A percentile compares a stretch with the other conserved stretches of the same genome.
Conservation (phyloP, 2,888 invertebrate species). For the Scaeva pyrastri region DNA sequence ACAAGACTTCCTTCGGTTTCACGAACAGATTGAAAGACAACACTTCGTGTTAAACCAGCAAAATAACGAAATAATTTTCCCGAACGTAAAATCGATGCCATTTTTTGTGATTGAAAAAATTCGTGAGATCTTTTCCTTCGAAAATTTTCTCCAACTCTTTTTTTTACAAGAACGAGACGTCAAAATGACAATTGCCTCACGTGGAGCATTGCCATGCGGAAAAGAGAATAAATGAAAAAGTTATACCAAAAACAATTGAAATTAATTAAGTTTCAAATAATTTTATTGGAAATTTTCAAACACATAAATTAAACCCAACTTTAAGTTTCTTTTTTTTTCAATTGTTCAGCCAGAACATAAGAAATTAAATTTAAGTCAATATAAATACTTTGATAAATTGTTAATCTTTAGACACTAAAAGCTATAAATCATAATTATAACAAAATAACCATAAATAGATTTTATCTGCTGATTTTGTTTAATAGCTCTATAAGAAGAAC, state of each 20-base stretch:
- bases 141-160: constrained; percentile 43
- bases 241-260: constrained; percentile 2
- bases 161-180: constrained; percentile 2
- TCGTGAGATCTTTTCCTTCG: constrained; percentile 8
- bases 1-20: constrained; percentile 87
- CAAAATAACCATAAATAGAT: too few relatives aligned
- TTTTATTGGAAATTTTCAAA: too few relatives aligned
- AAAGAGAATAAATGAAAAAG: constrained; percentile 6
- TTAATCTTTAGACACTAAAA: too few relatives aligned
- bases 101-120: constrained; percentile 73
- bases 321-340: too few relatives aligned
- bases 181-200: constrained; percentile 60
- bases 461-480: too few relatives aligned
- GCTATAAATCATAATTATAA: too few relatives aligned
- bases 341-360: too few relatives aligned
- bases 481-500: too few relatives aligned
- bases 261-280: neutral
- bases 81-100: constrained; percentile 85
- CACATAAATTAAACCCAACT: too few relatives aligned
- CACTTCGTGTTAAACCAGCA: constrained; percentile 89
- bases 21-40: constrained; percentile 87
- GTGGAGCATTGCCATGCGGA: constrained; percentile 43
- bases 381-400: too few relatives aligned
- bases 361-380: too few relatives aligned
- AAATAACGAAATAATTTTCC: constrained; percentile 91